Evolutionary conservation across 2,113 vertebrate genomes (phyloP).

Genomic region (Toxostoma redivivum): DNA sequence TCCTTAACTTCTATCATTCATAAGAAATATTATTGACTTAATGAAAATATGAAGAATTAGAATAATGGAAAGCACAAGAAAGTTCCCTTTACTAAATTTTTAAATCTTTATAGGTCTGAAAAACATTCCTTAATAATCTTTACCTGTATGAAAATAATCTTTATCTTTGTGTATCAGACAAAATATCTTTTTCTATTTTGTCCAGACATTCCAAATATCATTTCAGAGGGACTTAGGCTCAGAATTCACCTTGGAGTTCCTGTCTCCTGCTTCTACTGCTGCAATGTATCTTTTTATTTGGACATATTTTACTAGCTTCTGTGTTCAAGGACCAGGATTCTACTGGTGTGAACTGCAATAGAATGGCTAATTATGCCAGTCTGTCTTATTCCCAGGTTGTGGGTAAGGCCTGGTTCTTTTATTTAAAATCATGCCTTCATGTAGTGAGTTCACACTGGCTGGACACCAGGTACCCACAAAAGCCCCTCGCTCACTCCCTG

Average conservation of each 20-base stretch:
- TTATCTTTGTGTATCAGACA: neutral
- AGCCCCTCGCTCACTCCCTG: fast-evolving
- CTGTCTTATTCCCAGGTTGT: neutral
- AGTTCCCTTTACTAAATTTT: neutral
- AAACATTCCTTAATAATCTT: neutral
- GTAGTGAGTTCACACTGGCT: fast-evolving
- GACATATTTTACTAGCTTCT: neutral
- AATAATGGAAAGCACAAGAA: neutral
- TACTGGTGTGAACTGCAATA: neutral
- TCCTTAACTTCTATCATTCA: neutral
- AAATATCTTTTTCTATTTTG: neutral
- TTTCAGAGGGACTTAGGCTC: neutral
- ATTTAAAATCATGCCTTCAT: neutral
- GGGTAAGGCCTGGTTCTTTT: neutral
- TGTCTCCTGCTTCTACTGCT: neutral
- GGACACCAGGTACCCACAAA: neutral
- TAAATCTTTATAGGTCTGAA: neutral
- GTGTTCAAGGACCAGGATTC: neutral
- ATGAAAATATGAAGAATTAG: neutral
- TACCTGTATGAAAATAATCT: neutral
- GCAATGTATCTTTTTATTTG: neutral
- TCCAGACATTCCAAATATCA: neutral
- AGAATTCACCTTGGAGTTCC: neutral
- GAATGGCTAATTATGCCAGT: neutral
- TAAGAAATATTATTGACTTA: neutral